Evolutionary conservation across 2,797 vertebrate species (phyloP).

Genomic region (Sebastolobus alascanus): DNA sequence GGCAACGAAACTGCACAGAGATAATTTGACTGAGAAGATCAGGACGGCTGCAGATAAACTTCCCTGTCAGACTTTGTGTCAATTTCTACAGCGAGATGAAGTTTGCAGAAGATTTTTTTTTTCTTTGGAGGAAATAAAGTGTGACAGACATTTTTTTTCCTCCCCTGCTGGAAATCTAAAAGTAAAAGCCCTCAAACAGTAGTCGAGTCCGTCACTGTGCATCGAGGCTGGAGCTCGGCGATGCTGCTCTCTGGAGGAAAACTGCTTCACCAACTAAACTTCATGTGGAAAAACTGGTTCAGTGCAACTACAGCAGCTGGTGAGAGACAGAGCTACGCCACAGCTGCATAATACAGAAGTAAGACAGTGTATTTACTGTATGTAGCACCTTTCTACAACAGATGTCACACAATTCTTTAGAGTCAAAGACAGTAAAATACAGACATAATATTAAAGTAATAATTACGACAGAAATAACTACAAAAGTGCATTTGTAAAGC

Average conservation of each 20-base stretch:
- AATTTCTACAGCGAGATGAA: constrained; percentile 36
- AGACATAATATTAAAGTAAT: too few relatives aligned
- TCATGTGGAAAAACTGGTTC: constrained; percentile 54
- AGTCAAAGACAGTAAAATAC: background rate
- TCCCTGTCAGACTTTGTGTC: constrained; percentile 41
- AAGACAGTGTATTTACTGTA: background rate
- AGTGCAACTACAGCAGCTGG: constrained; percentile 34
- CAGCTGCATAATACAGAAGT: constrained; percentile 14
- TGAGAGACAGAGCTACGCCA: background rate
- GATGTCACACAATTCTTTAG: background rate
- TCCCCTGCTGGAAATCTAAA: constrained; percentile 35
- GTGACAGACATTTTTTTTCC: constrained; percentile 16
- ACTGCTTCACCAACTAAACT: constrained; percentile 50
- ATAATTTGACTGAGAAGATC: constrained; percentile 38
- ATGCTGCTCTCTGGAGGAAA: constrained; percentile 64
- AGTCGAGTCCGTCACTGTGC: constrained; percentile 46
- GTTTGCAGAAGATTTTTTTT: constrained; percentile 23
- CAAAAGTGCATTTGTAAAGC: background rate
- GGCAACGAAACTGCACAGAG: constrained; percentile 3
- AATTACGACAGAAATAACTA: background rate
- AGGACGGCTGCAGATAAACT: constrained; percentile 42
- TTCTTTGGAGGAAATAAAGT: constrained; percentile 35
- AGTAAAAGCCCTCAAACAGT: constrained; percentile 49
- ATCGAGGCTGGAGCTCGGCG: constrained; percentile 40
- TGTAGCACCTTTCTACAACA: background rate